Evolutionary conservation across 2,113 vertebrate genomes (phyloP).

Genomic region (Cryptotis parvus): DNA sequence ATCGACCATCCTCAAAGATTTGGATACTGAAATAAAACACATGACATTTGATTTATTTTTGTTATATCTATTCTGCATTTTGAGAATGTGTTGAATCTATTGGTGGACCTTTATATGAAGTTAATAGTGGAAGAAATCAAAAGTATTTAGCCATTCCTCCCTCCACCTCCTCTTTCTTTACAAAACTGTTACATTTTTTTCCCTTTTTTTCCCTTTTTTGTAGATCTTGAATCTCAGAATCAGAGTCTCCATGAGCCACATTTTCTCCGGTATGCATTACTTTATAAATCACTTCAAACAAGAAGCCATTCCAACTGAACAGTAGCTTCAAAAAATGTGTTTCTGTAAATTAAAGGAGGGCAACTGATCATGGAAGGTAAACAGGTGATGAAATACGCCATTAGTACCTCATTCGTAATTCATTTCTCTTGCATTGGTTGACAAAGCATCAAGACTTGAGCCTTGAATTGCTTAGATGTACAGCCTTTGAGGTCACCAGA

Average conservation of each 20-base stretch:
- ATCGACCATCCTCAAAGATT: background rate
- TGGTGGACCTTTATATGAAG: background rate
- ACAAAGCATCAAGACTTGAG: conserved; percentile 85
- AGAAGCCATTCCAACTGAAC: conserved; percentile 82
- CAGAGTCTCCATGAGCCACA: conserved; percentile 64
- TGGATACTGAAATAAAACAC: background rate
- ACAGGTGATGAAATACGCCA: conserved; percentile 88
- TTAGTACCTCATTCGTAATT: conserved; percentile 88
- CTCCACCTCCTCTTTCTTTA: conserved; percentile 19
- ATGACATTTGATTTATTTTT: background rate
- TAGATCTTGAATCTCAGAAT: conserved; percentile 70
- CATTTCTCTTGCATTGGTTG: conserved; percentile 86
- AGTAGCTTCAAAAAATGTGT: conserved; percentile 82
- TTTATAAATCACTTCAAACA: conserved; percentile 82
- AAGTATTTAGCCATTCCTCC: conserved; percentile 45
- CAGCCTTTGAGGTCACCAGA: conserved; percentile 86
- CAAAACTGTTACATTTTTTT: conserved; percentile 4
- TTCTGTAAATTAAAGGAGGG: conserved; percentile 83
- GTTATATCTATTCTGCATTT: background rate
- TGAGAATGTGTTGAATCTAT: background rate
- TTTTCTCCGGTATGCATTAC: conserved; percentile 78
- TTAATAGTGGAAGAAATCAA: background rate
- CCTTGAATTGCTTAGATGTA: conserved; percentile 86
- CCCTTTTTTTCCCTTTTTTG: background rate
- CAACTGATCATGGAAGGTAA: conserved; percentile 85